phyloP scores from a whole-genome alignment of 2,888 invertebrate genomes.

The Dasysyrphus albostriatus region DNA sequence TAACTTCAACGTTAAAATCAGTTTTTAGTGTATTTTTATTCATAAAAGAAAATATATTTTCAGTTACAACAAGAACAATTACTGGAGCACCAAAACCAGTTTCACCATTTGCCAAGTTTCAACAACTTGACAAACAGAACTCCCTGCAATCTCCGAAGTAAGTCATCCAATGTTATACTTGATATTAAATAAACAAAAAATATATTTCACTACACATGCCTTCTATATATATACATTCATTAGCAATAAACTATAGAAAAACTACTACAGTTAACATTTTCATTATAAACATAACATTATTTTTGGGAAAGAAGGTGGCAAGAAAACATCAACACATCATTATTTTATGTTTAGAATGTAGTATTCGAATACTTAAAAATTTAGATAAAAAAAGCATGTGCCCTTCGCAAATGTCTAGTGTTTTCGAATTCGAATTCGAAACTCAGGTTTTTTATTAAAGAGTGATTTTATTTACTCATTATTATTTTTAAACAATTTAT shows the following conservation, averaged over 20 bases:
- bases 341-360: constrained; percentile 40
- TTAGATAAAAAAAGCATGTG: constrained; percentile 34
- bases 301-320: constrained; percentile 64
- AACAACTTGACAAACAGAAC: constrained; percentile 94
- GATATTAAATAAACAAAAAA: constrained; percentile 4
- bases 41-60: neutral
- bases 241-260: constrained; percentile 39
- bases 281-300: constrained; percentile 51
- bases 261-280: constrained; percentile 67
- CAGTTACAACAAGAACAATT: constrained; percentile 85
- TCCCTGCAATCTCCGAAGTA: constrained; percentile 91
- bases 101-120: constrained; percentile 96
- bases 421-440: neutral
- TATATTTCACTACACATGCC: constrained; percentile 52
- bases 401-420: neutral
- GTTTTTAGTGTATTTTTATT: constrained; percentile 9
- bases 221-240: constrained; percentile 45
- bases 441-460: neutral
- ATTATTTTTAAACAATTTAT: no score
- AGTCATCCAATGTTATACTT: constrained; percentile 79
- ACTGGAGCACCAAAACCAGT: constrained; percentile 88
- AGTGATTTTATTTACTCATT: no score
- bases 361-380: constrained; percentile 13
- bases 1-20: constrained; percentile 12
- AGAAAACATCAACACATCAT: constrained; percentile 62